Evolutionary conservation across 2,797 vertebrate species (phyloP).

Genomic region (Phataginus tetradactyla): DNA sequence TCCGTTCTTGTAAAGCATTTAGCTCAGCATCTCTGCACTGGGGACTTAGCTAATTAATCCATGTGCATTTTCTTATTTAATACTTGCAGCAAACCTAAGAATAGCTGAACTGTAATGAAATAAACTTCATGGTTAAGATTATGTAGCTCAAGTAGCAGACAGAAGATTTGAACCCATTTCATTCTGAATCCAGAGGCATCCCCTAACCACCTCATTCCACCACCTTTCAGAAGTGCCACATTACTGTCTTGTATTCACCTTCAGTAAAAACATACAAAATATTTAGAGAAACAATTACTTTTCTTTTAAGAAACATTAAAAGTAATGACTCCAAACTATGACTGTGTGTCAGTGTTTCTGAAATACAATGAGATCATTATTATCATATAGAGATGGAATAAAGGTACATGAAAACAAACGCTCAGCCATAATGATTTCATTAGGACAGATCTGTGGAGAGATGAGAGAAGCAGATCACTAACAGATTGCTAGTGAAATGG

Average conservation of each 20-base stretch:
- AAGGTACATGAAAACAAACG: slow-evolving; percentile 79
- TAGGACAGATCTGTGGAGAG: slow-evolving; percentile 79
- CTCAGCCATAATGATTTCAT: slow-evolving; percentile 85
- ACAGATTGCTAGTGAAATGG: slow-evolving; percentile 81
- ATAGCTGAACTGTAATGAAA: not conserved
- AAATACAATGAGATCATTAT: slow-evolving; percentile 86
- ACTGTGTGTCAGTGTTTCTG: slow-evolving; percentile 76
- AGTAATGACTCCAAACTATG: slow-evolving; percentile 77
- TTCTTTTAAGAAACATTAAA: slow-evolving; percentile 81
- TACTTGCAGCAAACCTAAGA: not conserved
- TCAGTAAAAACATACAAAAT: slow-evolving; percentile 62
- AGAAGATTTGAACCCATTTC: not conserved
- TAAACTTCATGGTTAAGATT: not conserved
- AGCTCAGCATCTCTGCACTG: not conserved
- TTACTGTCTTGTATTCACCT: slow-evolving; percentile 45
- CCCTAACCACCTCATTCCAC: not conserved
- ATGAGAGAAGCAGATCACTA: slow-evolving; percentile 85
- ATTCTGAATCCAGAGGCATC: not conserved
- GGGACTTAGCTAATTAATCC: not conserved
- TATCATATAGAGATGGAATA: slow-evolving; percentile 71
- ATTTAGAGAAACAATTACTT: slow-evolving; percentile 84
- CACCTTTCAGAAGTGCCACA: not conserved
- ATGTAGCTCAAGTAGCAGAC: not conserved
- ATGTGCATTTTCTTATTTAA: not conserved
- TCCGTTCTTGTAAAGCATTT: not conserved